phyloP scores from a whole-genome alignment of 2,888 invertebrate genomes.

The Sussaba pulchella region DNA sequence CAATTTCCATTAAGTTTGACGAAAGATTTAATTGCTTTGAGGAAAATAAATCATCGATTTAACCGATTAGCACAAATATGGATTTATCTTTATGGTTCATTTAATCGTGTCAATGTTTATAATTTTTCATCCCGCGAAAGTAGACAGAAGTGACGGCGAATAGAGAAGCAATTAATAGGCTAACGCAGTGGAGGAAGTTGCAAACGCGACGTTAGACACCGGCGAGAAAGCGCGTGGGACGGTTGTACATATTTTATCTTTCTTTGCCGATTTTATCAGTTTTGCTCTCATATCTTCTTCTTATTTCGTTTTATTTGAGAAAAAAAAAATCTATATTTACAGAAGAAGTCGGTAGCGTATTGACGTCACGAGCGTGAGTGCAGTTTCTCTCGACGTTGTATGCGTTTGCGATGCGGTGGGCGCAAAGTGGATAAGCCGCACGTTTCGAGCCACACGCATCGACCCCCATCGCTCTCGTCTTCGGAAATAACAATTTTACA shows the following conservation, averaged over 20 bases:
- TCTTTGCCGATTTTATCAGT: conserved; percentile 45
- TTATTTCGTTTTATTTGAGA: conserved; percentile 61
- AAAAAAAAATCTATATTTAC: conserved; percentile 77
- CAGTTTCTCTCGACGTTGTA: conserved; percentile 41
- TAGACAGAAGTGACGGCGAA: background rate
- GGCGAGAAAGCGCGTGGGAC: conserved; percentile 42
- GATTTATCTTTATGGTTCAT: no score
- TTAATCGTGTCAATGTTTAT: background rate
- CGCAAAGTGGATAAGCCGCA: conserved; percentile 45
- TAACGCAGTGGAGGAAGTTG: background rate
- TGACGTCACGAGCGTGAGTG: conserved; percentile 75
- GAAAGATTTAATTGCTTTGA: no score
- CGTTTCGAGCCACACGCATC: conserved; percentile 21
- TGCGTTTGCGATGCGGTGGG: conserved; percentile 54
- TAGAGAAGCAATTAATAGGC: background rate
- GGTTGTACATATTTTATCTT: conserved; percentile 28
- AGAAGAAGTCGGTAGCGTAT: conserved; percentile 75
- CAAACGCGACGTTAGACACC: background rate
- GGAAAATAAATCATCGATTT: no score
- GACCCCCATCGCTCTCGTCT: conserved; percentile 39
- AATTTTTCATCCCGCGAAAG: background rate
- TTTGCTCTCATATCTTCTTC: conserved; percentile 39
- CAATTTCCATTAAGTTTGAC: no score
- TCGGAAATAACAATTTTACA: conserved; percentile 38
- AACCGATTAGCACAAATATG: no score